Conservation (phyloP, 2,888 invertebrate genomes). For the Trichacis sp. region DNA sequence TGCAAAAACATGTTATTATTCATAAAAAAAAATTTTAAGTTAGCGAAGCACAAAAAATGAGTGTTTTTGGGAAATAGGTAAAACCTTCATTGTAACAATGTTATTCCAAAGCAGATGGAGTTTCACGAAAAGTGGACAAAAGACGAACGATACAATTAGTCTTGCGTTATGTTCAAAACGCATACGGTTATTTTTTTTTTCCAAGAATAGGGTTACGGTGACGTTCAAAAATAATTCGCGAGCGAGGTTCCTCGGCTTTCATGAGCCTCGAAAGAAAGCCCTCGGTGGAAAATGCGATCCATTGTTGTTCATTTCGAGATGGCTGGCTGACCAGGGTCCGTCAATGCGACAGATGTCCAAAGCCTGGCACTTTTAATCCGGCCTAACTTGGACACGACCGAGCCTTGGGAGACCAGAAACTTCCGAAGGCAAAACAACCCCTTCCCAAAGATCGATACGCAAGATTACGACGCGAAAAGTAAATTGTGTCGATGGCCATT, state of each 20-base stretch:
- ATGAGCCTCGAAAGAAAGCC: constrained; percentile 13
- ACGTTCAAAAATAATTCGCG: constrained; percentile 11
- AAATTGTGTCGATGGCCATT: too few relatives aligned
- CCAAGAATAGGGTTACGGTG: constrained; percentile 12
- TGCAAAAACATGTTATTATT: too few relatives aligned
- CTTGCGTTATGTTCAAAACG: constrained; percentile 19
- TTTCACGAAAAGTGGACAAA: too few relatives aligned
- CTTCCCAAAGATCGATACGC: constrained; percentile 62
- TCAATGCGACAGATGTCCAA: constrained; percentile 66
- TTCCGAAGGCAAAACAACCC: constrained; percentile 61
- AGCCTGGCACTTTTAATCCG: constrained; percentile 63
- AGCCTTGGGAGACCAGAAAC: constrained; percentile 63
- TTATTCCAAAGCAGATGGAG: too few relatives aligned
- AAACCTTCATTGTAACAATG: too few relatives aligned
- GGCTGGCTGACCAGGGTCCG: constrained; percentile 63
- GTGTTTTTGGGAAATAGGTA: too few relatives aligned
- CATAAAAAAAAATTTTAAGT: too few relatives aligned
- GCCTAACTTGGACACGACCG: constrained; percentile 63
- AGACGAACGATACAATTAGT: too few relatives aligned
- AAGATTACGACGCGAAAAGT: constrained; percentile 67
- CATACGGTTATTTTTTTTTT: constrained; percentile 19
- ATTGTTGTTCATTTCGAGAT: constrained; percentile 66
- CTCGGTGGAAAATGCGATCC: constrained; percentile 40
- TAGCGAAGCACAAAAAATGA: too few relatives aligned
- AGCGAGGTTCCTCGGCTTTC: constrained; percentile 13